phyloP scores from a whole-genome alignment of 2,888 invertebrate genomes.

The Idaea straminata region DNA sequence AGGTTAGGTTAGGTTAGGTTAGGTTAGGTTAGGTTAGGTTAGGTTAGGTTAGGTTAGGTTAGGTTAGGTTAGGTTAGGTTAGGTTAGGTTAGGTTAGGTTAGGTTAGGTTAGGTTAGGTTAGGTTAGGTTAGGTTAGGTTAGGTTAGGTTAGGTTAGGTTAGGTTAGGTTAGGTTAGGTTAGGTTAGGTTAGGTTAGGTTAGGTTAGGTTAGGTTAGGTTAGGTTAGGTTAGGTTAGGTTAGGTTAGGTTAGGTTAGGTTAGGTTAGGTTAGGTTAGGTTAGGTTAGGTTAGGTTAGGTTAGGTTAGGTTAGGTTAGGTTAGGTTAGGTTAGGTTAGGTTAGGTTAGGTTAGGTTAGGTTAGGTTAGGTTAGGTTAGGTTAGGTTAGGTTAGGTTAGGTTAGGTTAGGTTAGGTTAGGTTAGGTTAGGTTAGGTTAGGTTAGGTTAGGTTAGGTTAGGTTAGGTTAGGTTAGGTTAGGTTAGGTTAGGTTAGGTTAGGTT shows the following conservation, averaged over 20 bases:
- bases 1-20: too few species aligned
- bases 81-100: conserved; percentile 6
- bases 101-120: conserved; percentile 6
- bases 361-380: conserved; percentile 30
- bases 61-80: conserved; percentile 6
- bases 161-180: conserved; percentile 23
- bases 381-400: conserved; percentile 28
- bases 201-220: conserved; percentile 29
- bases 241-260: conserved; percentile 25
- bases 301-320: conserved; percentile 29
- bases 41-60: conserved; percentile 5
- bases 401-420: conserved; percentile 29
- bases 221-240: conserved; percentile 26
- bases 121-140: conserved; percentile 6
- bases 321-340: conserved; percentile 31
- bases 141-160: conserved; percentile 8
- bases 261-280: conserved; percentile 30
- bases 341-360: conserved; percentile 31
- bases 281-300: conserved; percentile 28
- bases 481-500: conserved; percentile 27
- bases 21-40: too few species aligned
- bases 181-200: conserved; percentile 28
- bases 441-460: conserved; percentile 28
- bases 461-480: conserved; percentile 30
- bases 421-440: conserved; percentile 24